These are phyloP conservation scores for Drosophila nikananu DNA, from an alignment of 1,140 invertebrate genomes.

Conservation along the genomic window DNA sequence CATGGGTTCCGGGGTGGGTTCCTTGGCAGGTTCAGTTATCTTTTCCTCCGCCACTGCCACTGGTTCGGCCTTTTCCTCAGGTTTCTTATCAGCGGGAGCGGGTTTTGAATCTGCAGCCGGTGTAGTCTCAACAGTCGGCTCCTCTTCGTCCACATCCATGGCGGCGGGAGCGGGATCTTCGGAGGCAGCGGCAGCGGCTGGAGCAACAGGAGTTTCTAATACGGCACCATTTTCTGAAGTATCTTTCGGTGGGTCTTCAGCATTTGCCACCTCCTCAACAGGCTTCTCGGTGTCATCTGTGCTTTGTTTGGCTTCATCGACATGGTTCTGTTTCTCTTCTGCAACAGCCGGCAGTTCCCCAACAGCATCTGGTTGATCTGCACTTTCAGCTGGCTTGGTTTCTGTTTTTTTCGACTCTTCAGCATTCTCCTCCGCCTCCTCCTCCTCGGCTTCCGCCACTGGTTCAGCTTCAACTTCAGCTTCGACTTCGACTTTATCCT, in stretches of 20 bases:
- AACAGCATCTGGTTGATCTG: constrained; percentile 62
- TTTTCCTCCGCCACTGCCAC: constrained; percentile 37
- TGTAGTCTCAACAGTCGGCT: constrained; percentile 23
- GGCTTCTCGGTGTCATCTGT: constrained; percentile 42
- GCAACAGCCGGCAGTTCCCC: constrained; percentile 20
- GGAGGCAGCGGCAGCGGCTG: constrained; percentile 2
- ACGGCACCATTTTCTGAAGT: constrained; percentile 29
- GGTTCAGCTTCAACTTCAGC: constrained; percentile 5
- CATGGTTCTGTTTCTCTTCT: constrained; percentile 62
- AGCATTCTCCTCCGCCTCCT: constrained; percentile 19
- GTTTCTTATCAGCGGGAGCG: constrained; percentile 27
- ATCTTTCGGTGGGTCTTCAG: constrained; percentile 45
- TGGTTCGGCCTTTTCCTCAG: constrained; percentile 30
- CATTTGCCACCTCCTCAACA: constrained; percentile 17
- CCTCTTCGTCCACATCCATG: constrained; percentile 66
- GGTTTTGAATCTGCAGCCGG: constrained; percentile 23
- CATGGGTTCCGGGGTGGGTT: constrained; percentile 75
- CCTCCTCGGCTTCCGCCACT: constrained; percentile 3
- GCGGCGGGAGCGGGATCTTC: constrained; percentile 26
- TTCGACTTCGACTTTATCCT: constrained; percentile 1
- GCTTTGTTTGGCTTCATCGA: constrained; percentile 47
- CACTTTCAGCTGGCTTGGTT: constrained; percentile 22
- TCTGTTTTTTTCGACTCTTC: constrained; percentile 25
- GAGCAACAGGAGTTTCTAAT: constrained; percentile 32
- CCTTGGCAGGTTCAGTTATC: constrained; percentile 46